Evolutionary conservation across 1,140 invertebrate species (phyloP), one percentile per base, ranked within the genome.

Genomic region (Euwallacea fornicatus): DNA sequence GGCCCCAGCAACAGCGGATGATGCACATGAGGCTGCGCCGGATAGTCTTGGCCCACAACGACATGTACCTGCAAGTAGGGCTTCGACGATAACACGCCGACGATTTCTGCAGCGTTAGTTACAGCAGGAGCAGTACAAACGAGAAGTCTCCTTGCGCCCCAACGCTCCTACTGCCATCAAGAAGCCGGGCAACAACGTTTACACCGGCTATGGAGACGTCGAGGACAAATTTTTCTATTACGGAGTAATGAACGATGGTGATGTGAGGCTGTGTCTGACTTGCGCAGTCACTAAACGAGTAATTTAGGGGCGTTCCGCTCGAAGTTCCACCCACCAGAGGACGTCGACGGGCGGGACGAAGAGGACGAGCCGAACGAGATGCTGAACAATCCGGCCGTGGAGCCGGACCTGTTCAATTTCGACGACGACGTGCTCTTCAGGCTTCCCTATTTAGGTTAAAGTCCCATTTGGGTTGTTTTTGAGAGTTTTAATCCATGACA

Each of bases 21-120:
- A 78, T 78, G 77, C 74, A 77, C 67, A 76, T 78, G 77, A 54
- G 77, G 59, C 60, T 78, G 10, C 66, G 77, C n/a, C 74, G 77
- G 53, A 76, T 78, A 16, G 74, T 77, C 7, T 42, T 74, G 10
- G 76, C 76, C 8, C 77, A 78, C 44, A 78, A 75, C 33, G 76
- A 77, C 63, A 78, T 78, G 74, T 76, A 71, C 53, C 60, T 77
- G 55, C 73, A 75, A 21, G 69, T 71, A 66, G 11, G 8, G 21
- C 10, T 50, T 56, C 16, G n/a, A 56, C 16, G 54, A 56, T 56
- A 13, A 56, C 2, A 1, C 21, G 16, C 3, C 41, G 8, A 47
- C 16, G 21, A 64, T 46, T n/a, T 61, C 9, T 58, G 6, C 15
- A 16, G 16, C 54, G 2, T n/a, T 42, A 7, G 10, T 47, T 55